Conservation (phyloP, 2,113 vertebrate genomes). For the Corydoras sp. region DNA sequence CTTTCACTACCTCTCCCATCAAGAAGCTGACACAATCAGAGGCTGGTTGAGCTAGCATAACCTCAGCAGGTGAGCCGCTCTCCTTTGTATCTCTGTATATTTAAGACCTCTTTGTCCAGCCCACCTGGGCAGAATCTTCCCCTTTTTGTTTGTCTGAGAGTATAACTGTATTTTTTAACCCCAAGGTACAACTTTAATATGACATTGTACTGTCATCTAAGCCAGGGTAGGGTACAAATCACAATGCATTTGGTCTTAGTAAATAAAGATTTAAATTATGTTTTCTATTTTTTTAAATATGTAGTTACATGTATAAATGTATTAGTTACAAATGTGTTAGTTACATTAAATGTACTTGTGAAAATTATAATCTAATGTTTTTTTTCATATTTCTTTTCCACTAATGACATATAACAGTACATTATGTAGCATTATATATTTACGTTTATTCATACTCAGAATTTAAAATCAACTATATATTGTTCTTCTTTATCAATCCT, state of each 20-base stretch:
- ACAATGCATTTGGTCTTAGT: constrained; percentile 4
- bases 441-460: constrained; percentile 23
- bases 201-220: background rate
- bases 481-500: constrained; percentile 35
- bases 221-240: background rate
- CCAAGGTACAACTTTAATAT: background rate
- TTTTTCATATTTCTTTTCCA: too few species aligned
- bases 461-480: constrained; percentile 34
- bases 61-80: constrained; percentile 42
- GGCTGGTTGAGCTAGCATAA: constrained; percentile 22
- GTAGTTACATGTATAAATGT: too few species aligned
- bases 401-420: background rate
- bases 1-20: constrained; percentile 13
- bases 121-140: constrained; percentile 33
- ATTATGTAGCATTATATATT: constrained; percentile 5
- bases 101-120: constrained; percentile 18
- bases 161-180: background rate
- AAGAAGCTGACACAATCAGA: constrained; percentile 41
- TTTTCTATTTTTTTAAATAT: too few species aligned
- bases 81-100: constrained; percentile 18
- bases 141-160: constrained; percentile 1
- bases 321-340: background rate
- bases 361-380: background rate
- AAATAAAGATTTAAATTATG: too few species aligned
- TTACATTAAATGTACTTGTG: constrained; percentile 8